phyloP scores from a whole-genome alignment of 1,140 invertebrate genomes.

The Heliothis virescens region DNA sequence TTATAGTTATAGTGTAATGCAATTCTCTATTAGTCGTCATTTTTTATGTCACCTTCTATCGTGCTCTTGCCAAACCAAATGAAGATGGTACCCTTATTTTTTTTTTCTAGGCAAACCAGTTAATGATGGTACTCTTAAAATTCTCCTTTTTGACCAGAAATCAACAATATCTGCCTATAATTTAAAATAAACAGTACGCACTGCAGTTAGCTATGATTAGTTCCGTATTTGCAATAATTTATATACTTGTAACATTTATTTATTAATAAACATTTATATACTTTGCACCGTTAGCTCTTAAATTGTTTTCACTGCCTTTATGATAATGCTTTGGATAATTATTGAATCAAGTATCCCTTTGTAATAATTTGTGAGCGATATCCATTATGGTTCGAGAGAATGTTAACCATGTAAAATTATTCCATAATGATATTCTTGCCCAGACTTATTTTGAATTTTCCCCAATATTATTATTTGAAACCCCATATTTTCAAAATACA shows the following conservation, averaged over 20 bases:
- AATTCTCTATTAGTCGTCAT: background rate
- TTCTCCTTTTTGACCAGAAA: background rate
- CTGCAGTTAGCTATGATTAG: slow-evolving; percentile 45
- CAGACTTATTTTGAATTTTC: no score
- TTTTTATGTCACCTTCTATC: background rate
- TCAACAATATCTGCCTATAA: slow-evolving; percentile 27
- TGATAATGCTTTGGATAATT: slow-evolving; percentile 24
- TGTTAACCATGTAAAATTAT: no score
- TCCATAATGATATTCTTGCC: no score
- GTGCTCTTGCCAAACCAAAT: background rate
- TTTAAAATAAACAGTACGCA: slow-evolving; percentile 31
- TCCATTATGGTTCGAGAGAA: background rate
- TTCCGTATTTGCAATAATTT: slow-evolving; percentile 48
- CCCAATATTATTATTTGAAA: no score
- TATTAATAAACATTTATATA: slow-evolving; percentile 42
- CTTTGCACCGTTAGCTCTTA: slow-evolving; percentile 54
- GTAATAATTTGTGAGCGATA: slow-evolving; percentile 2
- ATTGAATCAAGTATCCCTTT: slow-evolving; percentile 5
- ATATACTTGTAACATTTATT: slow-evolving; percentile 32
- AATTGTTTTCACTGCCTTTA: slow-evolving; percentile 49
- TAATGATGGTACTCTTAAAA: background rate
- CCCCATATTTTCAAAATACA: no score
- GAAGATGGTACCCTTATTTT: background rate
- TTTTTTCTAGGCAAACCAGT: background rate
- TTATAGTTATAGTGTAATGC: no score